Percentiles rank a stretch among this genome's conserved stretches.
These are phyloP conservation scores for Eledone cirrhosa DNA, from an alignment of 2,888 invertebrate species.

Conservation along the genomic window DNA sequence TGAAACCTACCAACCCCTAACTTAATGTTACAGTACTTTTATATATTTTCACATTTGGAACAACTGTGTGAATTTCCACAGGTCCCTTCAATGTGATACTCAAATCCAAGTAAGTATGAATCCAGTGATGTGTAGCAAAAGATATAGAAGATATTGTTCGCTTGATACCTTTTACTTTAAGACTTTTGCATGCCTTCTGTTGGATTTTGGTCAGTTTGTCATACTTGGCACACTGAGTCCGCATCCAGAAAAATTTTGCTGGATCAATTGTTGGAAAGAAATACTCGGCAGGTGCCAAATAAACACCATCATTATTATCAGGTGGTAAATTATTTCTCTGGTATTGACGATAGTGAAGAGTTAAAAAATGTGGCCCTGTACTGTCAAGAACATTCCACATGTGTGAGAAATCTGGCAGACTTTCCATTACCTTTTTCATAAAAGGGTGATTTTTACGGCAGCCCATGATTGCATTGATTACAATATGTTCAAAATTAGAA, in stretches of 20 bases:
- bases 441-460: conserved; percentile 57
- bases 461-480: conserved; percentile 59
- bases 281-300: conserved; percentile 56
- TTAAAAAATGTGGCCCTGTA: conserved; percentile 59
- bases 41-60: conserved; percentile 42
- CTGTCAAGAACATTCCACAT: conserved; percentile 60
- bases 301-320: conserved; percentile 43
- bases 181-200: conserved; percentile 48
- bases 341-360: conserved; percentile 46
- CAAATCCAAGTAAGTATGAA: conserved; percentile 55
- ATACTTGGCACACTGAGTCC: conserved; percentile 46
- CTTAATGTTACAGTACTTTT: neutral
- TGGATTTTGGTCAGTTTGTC: conserved; percentile 44
- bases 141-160: conserved; percentile 44
- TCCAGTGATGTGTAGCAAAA: conserved; percentile 58
- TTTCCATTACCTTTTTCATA: conserved; percentile 52
- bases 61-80: conserved; percentile 39
- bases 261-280: conserved; percentile 59
- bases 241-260: conserved; percentile 51
- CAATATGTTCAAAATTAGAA: conserved; percentile 53
- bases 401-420: conserved; percentile 48
- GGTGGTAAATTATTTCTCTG: conserved; percentile 28
- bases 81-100: conserved; percentile 47
- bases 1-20: too few species aligned
- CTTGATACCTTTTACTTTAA: conserved; percentile 47